Evolutionary conservation across 2,888 invertebrate genomes (phyloP), one percentile per base, ranked within the genome.

Genomic region (Chalcosyrphus nemorum): DNA sequence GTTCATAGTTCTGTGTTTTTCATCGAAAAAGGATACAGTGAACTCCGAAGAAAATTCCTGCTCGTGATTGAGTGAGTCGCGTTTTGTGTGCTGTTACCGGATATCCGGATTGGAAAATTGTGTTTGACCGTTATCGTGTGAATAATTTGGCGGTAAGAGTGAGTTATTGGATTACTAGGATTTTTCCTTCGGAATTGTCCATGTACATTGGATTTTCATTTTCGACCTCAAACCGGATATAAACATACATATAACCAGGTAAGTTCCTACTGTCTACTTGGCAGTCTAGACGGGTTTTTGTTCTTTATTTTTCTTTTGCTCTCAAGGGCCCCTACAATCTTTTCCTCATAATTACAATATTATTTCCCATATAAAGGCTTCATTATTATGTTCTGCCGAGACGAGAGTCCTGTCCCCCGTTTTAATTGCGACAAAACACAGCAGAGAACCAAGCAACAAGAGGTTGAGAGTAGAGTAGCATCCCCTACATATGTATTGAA

Each of bases 61-160:
- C 11, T 68, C 21, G 61, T 54, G 70, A 75, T 75, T 81, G 81
- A 81, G 81, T 81, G 70, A 70, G 57, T 81, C 35, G 32, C 43
- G 56, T 56, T 71, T 47, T 72, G 65, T 72, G 65, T 77, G 50
- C 35, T 65, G 41, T 13, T 71, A 43, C 77, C 82, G 72, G 82
- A 77, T 63, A 68, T 77, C 81, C 81, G 77, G 65, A 65, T 72
- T 74, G 21, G 27, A 68, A 71, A 72, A 63, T 82, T 66, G 56
- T 77, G 50, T 68, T 43, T 54, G 24, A 81, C 65, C 66, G 56
- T 35, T 72, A 35, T 21, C 52, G 77, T 61, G 77, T 41, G 66
- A 54, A 66, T 61, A 68, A 63, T 82, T 77, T 82, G 70, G 70
- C 75, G 70, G 76, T 57, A 54, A 66, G 54, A 52, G 35, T n/a